Base-by-base conservation (phyloP, 2,113 vertebrate species). In the Poecilia latipinna region DNA sequence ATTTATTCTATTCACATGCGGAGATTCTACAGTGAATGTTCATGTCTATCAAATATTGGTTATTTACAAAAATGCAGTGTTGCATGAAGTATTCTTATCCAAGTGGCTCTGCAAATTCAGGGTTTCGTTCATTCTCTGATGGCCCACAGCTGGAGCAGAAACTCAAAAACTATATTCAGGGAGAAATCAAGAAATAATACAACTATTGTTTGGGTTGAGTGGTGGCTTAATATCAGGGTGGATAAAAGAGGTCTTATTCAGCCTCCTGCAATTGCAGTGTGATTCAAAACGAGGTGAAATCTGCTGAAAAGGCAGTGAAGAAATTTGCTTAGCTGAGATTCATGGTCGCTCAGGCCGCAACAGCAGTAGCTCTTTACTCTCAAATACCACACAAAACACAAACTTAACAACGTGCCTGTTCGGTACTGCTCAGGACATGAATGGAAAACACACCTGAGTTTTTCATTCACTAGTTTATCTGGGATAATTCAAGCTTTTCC, bases 41-140 rank as follows among this genome's bases (percentile, higher is more conserved):
- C 84, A 65, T 89, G 85, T 90, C 91, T 85, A 89, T 91, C 91
- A 92, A 90, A 88, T 89, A 89, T 82, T 86, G 78, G 85, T 82
- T 91, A 86, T 91, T 91, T 88, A 86, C 86, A 71, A 76, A 89
- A 91, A 90, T 78, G 83, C 86, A 86, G 74, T 77, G 84, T 89
- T 90, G 88, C 89, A 79, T 85, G 75, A 77, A 91, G 80, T 81
- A 80, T 84, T 90, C 82, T 85, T 83, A 88, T 86, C 77, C 81
- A 75, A 87, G 77, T 84, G 82, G 80, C 85, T 87, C 82, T 79
- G 84, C 81, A 89, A 85, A 90, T 88, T 86, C 77, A 88, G 68
- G 48, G 81, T 85, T 77, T 70, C 62, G 73, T 84, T 89, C 87
- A 80, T 74, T 87, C 75, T 71, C 77, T 79, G 68, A 67, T 39